These are phyloP conservation scores for Athripsodes cinereus DNA, from an alignment of 2,888 invertebrate genomes.

Conservation along the genomic window DNA sequence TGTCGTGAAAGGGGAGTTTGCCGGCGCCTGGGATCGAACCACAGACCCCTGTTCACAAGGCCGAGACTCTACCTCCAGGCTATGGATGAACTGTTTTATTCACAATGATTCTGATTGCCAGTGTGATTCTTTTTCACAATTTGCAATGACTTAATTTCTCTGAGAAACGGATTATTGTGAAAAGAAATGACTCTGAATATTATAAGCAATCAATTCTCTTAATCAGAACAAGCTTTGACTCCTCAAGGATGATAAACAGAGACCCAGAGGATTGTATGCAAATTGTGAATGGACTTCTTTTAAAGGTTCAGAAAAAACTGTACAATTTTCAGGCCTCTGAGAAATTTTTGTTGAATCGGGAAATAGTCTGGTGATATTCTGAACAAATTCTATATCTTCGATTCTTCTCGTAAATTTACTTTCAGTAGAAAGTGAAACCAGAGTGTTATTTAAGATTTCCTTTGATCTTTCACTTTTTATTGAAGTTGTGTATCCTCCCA, in stretches of 20 bases:
- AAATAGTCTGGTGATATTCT: slow-evolving; percentile 19
- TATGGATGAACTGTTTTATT: no score
- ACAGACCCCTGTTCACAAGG: no score
- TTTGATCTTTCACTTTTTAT: slow-evolving; percentile 24
- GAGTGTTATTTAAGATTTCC: slow-evolving; percentile 8
- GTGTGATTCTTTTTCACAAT: no score
- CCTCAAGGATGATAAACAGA: slow-evolving; percentile 10
- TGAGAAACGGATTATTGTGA: no score
- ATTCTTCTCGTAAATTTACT: slow-evolving; percentile 1
- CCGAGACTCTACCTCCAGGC: no score
- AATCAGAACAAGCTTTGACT: neutral
- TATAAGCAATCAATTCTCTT: no score
- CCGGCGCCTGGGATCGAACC: no score
- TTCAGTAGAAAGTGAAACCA: slow-evolving; percentile 28
- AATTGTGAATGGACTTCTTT: neutral
- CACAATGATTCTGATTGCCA: no score
- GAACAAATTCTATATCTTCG: slow-evolving; percentile 16
- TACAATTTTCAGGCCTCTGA: neutral
- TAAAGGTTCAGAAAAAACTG: neutral
- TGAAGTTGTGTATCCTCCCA: slow-evolving; percentile 39
- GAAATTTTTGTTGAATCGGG: neutral
- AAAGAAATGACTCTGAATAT: no score
- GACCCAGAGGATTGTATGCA: slow-evolving; percentile 21
- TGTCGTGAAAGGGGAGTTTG: no score
- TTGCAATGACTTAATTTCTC: no score